Evolutionary conservation across 2,797 vertebrate genomes (phyloP), one percentile per base, ranked within the genome.

Genomic region (Protosalanx chinensis): DNA sequence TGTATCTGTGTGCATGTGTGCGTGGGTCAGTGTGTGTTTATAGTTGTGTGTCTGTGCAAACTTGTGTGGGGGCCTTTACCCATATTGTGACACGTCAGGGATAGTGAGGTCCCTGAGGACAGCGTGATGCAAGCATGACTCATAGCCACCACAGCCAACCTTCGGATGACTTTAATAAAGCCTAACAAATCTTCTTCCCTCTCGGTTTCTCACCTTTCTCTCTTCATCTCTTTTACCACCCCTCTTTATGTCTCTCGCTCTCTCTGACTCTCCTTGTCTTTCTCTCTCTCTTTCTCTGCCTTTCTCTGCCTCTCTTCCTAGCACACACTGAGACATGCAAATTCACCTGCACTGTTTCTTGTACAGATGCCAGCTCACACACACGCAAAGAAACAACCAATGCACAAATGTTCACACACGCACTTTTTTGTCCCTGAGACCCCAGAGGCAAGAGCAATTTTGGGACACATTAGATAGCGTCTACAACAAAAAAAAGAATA

Each of bases 381-480:
- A 49, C 67, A 64, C 60, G 65, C 51, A 66, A 16, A 51, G 20
- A 23, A 67, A 23, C 65, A 67, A 23, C 35, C 68, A 37, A 67
- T 16, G 73, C 58, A 73, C 27, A 81, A 32, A 10, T 29, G 4
- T 16, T n/a, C 71, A 59, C 76, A 59, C 69, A 76, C 67, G 76
- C 56, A 67, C 65, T 6, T 35, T 20, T 23, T 46, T 12, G 2
- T 46, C 41, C 8, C 41, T 13, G 6, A 10, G 56, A 12, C 23
- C 3, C 2, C n/a, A n/a, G 64, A 57, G 6, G 27, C 46, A 68
- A 16, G 4, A 64, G 16, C 23, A 32, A 68, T 33, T 57, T 6
- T 32, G 29, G 56, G n/a, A 29, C 23, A 51, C 57, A 68, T 30
- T n/a, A 68, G 49, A 29, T 15, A 27, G 23, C 23, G 23, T 27